Evolutionary conservation across 2,888 invertebrate species (phyloP).

Genomic region (Pinctada fucata): DNA sequence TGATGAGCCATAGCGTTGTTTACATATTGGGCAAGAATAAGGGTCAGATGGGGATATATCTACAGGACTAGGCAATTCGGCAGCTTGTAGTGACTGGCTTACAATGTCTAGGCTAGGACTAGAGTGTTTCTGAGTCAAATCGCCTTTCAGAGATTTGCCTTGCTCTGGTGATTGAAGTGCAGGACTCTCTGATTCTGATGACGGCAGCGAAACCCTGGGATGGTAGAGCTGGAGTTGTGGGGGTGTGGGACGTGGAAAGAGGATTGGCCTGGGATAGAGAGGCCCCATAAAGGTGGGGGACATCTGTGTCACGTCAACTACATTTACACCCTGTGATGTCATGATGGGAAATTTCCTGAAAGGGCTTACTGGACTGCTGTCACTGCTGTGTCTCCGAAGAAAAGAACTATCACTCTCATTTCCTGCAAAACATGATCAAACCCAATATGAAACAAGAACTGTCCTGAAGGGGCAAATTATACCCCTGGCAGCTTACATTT

Average conservation of each 20-base stretch:
- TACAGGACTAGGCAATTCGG: not conserved
- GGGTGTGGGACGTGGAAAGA: conserved; percentile 19
- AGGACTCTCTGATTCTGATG: not conserved
- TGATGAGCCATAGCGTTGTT: conserved; percentile 46
- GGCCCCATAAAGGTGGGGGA: conserved; percentile 23
- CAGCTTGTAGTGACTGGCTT: conserved; percentile 10
- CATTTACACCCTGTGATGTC: conserved; percentile 14
- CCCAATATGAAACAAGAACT: too few relatives aligned
- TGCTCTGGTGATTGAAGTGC: conserved; percentile 1
- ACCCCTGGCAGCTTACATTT: too few relatives aligned
- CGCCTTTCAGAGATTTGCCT: not conserved
- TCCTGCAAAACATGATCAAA: not conserved
- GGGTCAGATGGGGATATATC: conserved; percentile 23
- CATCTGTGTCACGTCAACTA: conserved; percentile 30
- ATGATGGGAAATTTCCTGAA: conserved; percentile 4
- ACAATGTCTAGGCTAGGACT: conserved; percentile 10
- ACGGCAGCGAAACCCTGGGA: conserved; percentile 1
- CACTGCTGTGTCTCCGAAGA: not conserved
- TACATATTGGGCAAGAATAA: conserved; percentile 52
- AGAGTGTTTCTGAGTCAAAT: conserved; percentile 5
- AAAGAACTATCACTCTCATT: not conserved
- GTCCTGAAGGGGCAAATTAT: too few relatives aligned
- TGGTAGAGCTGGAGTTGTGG: conserved; percentile 23
- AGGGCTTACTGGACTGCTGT: not conserved
- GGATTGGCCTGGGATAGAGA: conserved; percentile 11